Conservation (phyloP, 2,797 vertebrate species). For the Corythornis leucogaster region DNA sequence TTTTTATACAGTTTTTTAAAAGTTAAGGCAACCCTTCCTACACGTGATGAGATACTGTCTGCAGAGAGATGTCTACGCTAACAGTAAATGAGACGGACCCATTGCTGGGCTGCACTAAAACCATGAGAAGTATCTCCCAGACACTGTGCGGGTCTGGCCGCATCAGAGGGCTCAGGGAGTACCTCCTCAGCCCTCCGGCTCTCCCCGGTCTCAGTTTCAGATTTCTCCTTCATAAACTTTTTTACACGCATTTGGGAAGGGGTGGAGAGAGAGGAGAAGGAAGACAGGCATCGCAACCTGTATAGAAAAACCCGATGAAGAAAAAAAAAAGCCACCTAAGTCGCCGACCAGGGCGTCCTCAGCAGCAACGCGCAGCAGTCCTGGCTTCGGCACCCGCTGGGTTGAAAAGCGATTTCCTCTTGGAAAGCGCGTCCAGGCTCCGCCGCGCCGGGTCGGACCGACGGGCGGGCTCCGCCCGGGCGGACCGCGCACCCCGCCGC, state of each 20-base stretch:
- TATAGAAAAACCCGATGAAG: neutral
- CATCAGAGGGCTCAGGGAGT: too few relatives aligned
- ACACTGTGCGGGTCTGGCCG: neutral
- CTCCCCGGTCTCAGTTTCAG: rapidly evolving
- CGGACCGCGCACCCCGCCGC: too few relatives aligned
- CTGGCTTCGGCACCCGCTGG: too few relatives aligned
- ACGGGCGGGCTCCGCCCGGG: too few relatives aligned
- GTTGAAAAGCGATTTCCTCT: too few relatives aligned
- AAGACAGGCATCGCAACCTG: neutral
- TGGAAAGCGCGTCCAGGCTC: too few relatives aligned
- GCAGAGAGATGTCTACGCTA: rapidly evolving
- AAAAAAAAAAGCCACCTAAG: too few relatives aligned
- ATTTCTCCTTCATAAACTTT: neutral
- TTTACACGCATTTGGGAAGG: neutral
- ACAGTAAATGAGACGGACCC: rapidly evolving
- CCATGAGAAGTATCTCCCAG: rapidly evolving
- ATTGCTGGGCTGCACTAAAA: rapidly evolving
- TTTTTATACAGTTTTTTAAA: neutral
- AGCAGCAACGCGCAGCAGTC: neutral
- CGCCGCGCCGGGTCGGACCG: too few relatives aligned
- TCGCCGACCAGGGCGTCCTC: neutral
- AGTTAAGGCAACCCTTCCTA: neutral
- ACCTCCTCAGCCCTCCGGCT: rapidly evolving
- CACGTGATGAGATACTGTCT: rapidly evolving
- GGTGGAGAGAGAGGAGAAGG: too few relatives aligned